Evolutionary conservation across 2,113 vertebrate genomes (phyloP), one percentile per base, ranked within the genome.

Genomic region (Peromyscus leucopus): DNA sequence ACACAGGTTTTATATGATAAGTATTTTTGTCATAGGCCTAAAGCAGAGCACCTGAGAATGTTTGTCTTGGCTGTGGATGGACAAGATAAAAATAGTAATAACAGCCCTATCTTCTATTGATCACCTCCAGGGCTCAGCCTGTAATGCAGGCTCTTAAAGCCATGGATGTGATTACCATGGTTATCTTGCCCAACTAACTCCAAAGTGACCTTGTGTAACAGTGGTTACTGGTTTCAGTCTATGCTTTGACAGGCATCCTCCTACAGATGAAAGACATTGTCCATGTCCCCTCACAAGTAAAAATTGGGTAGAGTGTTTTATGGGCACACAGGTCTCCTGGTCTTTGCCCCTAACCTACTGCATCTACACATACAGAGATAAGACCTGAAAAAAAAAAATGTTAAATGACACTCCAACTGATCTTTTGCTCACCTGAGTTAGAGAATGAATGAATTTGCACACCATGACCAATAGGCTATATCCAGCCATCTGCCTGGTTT

Each of bases 41-140:
- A 78, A 36, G 75, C 74, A 33, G 15, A 36, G 0, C 28, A 86
- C 59, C 90, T 93, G 88, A 5, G 57, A n/a, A 46, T 71, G 31
- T 90, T 94, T 97, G 84, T 95, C 26, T 92, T 96, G 93, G 87
- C 51, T 69, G 31, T 63, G 89, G 33, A 42, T 91, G 21, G 59
- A 36, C 80, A 72, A 51, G 69, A 55, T 67, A 93, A 84, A n/a
- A 3, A 6, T 67, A 22, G 46, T 79, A 39, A 63, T 42, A 51
- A 63, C 48, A 59, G 36, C 17, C n/a, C 74, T n/a, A 11, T 24
- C 51, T 85, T 63, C 48, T 71, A 19, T 1, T 10, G 75, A 75
- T 80, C 31, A 36, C 57, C 57, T 89, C 51, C 11, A 21, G 46
- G 22, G 15, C 83, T 91, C 33, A 19, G 16, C 92, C 63, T 72